Base-by-base conservation (phyloP, 1,140 invertebrate species). In the Odontomachus brunneus region DNA sequence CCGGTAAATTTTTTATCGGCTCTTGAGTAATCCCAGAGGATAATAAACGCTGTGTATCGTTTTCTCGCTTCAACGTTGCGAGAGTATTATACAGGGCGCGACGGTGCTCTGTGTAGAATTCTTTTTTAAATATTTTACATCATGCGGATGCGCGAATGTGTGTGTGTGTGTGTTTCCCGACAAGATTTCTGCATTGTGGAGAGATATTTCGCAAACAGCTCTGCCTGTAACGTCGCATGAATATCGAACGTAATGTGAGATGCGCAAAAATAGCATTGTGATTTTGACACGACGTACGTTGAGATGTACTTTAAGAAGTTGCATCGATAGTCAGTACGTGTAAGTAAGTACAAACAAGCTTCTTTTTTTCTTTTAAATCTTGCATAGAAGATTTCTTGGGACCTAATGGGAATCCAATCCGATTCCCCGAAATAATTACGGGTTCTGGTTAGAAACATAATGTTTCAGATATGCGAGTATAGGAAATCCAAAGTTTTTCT, bases 1-100 rank as follows among this genome's bases (percentile, higher is more conserved):
- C 14, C n/a, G 38, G 17, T 80, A 44, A 71, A 80, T 80, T 80
- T 69, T 80, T 80, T 57, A 80, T 80, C 65, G 63, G 22, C 75
- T 48, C 51, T 57, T 48, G 65, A 71, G 65, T 59, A 80, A 80
- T 59, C 75, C 65, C 65, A 24, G 33, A 19, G 53, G 65, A 55
- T 65, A 59, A 80, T 80, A 80, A 80, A 57, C 75, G 75, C 22
- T 55, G 49, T 19, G 17, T 65, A 65, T 66, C 74, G 51, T 71
- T 80, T 69, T 80, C 75, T 80, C 75, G 51, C 51, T 80, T 71
- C 65, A n/a, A 55, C 48, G 33, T 66, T 55, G 48, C 60, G 29
- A 76, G 38, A 76, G 60, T 44, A 62, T 66, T 76, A 53, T 22
- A 65, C 38, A 7, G 73, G 22, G 57, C 3, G 19, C 60, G 65